Conservation (phyloP, 2,113 vertebrate species). For the Nannobrachium achirus region DNA sequence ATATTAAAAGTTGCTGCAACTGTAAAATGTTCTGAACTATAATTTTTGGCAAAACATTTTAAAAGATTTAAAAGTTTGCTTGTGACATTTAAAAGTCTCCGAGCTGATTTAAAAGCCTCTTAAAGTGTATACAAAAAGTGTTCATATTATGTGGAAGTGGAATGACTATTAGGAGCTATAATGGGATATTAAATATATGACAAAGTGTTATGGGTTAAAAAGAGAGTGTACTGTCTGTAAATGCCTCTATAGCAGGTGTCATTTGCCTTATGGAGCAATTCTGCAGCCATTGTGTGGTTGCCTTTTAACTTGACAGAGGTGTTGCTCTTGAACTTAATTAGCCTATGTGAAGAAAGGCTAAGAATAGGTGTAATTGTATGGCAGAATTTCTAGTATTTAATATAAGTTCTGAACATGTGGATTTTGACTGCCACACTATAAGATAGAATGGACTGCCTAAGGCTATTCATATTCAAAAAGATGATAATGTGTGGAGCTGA, state of each 20-base stretch:
- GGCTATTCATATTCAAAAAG: background rate
- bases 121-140: slow-evolving; percentile 28
- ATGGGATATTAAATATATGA: slow-evolving; percentile 38
- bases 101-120: slow-evolving; percentile 42
- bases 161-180: slow-evolving; percentile 21
- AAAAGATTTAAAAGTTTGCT: slow-evolving; percentile 9
- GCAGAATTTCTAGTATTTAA: slow-evolving; percentile 1
- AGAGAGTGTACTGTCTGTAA: slow-evolving; percentile 25
- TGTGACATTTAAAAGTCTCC: slow-evolving; percentile 17
- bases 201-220: slow-evolving; percentile 41
- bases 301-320: slow-evolving; percentile 14
- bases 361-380: background rate
- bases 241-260: slow-evolving; percentile 33
- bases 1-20: no score
- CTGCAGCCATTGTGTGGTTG: slow-evolving; percentile 21
- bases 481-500: background rate
- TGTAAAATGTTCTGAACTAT: background rate
- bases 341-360: background rate
- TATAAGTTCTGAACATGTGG: background rate
- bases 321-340: slow-evolving; percentile 29
- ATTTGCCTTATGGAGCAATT: slow-evolving; percentile 31
- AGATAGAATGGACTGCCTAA: background rate
- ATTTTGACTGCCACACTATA: background rate
- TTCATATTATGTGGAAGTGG: slow-evolving; percentile 33
- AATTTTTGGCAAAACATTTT: background rate